Evolutionary conservation across 2,888 invertebrate species (phyloP), one percentile per base, ranked within the genome.

Genomic region (Drosophila heteroneura): DNA sequence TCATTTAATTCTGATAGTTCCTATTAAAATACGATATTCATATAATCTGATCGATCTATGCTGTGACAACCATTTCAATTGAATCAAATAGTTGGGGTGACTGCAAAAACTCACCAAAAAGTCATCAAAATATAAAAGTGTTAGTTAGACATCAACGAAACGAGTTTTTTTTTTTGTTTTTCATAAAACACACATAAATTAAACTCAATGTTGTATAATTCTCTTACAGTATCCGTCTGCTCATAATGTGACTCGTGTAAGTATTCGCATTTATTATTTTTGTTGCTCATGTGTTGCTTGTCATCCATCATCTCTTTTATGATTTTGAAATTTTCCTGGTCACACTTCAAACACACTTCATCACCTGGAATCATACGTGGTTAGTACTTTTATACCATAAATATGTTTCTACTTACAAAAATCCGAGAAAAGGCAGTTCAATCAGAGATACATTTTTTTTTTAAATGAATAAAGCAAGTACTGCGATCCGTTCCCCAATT

Each of bases 1-100:
- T 77, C 75, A 33, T 62, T 70, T 72, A 62, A 69, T 74, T 67
- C 65, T 52, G 58, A 62, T 47, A 70, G 28, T 28, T 30, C 51
- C 32, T 39, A 71, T 30, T 35, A 3, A 78, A 85, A 89, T 91
- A 90, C 92, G 92, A 92, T 92, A 92, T 92, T 92, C 91, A 91
- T 84, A 79, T 76, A 61, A 68, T 58, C 41, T 32, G 57, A 39
- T 22, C 16, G 22, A 58, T 44, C 41, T 32, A 35, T 22, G 10
- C 16, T 47, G 35, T 28, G 26, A 19, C 35, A 33, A 37, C 26
- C 19, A 26, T 2, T 26, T 35, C 32, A 54, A 35, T 35, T 35
- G n/a, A 60, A 57, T n/a, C 51, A 35, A 35, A 52, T 51, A 32
- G 28, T 61, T 51, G 28, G 35, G 52, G n/a, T 61, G n/a, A 22